Base-by-base conservation (phyloP, 2,113 vertebrate species). In the Cynopterus brachyotis region DNA sequence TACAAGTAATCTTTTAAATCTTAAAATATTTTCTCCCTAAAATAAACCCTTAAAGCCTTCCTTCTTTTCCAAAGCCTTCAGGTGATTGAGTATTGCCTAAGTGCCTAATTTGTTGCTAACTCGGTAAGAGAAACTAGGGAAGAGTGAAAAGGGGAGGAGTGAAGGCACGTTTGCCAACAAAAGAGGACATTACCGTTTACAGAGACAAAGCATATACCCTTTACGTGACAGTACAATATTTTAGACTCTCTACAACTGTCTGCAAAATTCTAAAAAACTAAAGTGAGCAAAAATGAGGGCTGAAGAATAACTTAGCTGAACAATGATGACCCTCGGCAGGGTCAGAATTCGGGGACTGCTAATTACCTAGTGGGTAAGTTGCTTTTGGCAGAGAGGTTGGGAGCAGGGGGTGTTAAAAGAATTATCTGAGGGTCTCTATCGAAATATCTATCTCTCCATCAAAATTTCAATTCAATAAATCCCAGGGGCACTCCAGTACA, bases 301-400 rank as follows among this genome's bases (percentile, higher is more conserved):
- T 22, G 8, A 37, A 45, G 19, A 75, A 13, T 80, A 72, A 60
- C 47, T 28, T 5, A 50, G 42, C 9, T 16, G 12, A 50, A 30
- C 9, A 26, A 10, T 7, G 24, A 70, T 15, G 5, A 32, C 2
- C 35, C 26, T 3, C 0, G 1, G 22, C 30, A 60, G 20, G 6
- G 85, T 62, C 1, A 45, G 57, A 55, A 70, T 3, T 28, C 2
- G 3, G 47, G 4, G 13, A 32, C 32, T 42, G 28, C 26, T 30
- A 24, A 66, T 6, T 22, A 2, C 9, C 76, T 28, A 55, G 20
- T 2, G 53, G 13, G n/a, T 30, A 7, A 64, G 32, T 17, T 22
- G 12, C 35, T 50, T 28, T 30, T 70, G 42, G 60, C 22, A 76
- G 20, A 84, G 11, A 24, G 8, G 45, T 24, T 32, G 19, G 17